Conservation (phyloP, 2,797 vertebrate genomes). For the Falco naumanni region DNA sequence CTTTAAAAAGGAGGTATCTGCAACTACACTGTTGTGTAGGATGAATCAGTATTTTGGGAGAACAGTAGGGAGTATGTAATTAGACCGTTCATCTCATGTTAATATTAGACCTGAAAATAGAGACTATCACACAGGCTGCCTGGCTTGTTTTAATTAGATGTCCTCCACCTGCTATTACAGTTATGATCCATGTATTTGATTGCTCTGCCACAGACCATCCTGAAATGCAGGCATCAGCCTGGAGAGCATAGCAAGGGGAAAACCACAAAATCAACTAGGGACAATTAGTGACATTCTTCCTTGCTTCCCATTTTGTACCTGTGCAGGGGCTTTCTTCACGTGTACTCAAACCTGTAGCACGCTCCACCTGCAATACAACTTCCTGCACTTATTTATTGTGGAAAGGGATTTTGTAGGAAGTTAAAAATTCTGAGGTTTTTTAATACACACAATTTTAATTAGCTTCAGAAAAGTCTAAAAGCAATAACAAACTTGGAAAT, state of each 20-base stretch:
- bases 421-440: not conserved
- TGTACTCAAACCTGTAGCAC: not conserved
- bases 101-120: constrained; percentile 46
- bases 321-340: not conserved
- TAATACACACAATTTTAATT: not conserved
- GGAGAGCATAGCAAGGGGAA: not conserved
- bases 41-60: constrained; percentile 8
- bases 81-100: constrained; percentile 17
- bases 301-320: not conserved
- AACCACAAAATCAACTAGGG: not conserved
- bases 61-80: constrained; percentile 37
- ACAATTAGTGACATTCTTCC: not conserved
- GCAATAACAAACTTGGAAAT: not conserved
- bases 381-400: not conserved
- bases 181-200: not conserved
- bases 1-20: not conserved
- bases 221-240: not conserved
- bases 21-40: not conserved
- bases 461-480: not conserved
- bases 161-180: constrained; percentile 1
- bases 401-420: not conserved
- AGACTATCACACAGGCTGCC: not conserved
- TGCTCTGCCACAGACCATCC: not conserved
- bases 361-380: not conserved
- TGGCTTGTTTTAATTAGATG: constrained; percentile 19